phyloP scores from a whole-genome alignment of 1,140 invertebrate species.

The Spodoptera frugiperda region DNA sequence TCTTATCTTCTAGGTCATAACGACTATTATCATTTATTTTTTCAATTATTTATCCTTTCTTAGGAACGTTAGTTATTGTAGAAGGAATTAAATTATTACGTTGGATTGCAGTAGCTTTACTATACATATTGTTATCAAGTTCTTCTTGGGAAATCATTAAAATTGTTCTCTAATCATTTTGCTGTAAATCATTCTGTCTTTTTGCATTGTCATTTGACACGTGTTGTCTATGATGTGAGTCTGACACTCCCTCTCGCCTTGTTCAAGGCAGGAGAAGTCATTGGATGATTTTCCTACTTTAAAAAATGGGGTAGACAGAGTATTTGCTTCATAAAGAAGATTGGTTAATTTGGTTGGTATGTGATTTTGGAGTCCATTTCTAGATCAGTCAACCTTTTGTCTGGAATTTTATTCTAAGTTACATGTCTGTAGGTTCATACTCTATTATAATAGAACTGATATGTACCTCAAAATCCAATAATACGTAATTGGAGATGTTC shows the following conservation, averaged over 20 bases:
- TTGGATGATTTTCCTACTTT: too few relatives aligned
- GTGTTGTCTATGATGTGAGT: background rate
- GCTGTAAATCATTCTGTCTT: slow-evolving; percentile 2
- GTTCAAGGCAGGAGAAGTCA: too few relatives aligned
- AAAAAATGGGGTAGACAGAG: background rate
- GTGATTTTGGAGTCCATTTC: too few relatives aligned
- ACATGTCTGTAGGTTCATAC: too few relatives aligned
- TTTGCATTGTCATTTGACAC: slow-evolving; percentile 2
- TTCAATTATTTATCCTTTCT: background rate
- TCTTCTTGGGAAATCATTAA: slow-evolving; percentile 28
- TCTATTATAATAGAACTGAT: too few relatives aligned
- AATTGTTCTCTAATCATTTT: slow-evolving; percentile 1
- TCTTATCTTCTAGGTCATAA: background rate
- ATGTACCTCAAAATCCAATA: too few relatives aligned
- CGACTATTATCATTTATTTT: background rate
- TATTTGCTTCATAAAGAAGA: too few relatives aligned
- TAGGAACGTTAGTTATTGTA: background rate
- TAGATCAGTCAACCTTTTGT: too few relatives aligned
- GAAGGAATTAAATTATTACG: slow-evolving; percentile 14
- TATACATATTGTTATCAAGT: background rate
- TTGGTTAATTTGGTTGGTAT: too few relatives aligned
- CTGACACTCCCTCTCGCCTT: too few relatives aligned
- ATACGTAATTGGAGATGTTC: too few relatives aligned
- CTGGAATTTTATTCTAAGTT: too few relatives aligned
- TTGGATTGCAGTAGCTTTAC: background rate